Conservation (phyloP, 2,888 invertebrate species). For the Drosophila algonquin region DNA sequence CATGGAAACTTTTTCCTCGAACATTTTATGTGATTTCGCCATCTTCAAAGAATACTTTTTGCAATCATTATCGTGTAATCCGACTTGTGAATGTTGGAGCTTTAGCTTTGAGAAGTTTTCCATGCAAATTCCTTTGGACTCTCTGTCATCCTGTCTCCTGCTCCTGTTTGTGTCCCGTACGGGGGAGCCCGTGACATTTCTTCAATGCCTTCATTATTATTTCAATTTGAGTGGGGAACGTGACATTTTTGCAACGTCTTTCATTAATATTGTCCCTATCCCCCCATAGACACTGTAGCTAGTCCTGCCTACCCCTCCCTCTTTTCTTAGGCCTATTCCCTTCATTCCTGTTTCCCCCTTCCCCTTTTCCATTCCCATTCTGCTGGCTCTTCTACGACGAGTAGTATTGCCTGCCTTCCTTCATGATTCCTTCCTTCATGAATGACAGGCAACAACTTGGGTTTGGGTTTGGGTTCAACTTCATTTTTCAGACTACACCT, state of each 20-base stretch:
- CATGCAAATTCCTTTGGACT: conserved; percentile 43
- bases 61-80: conserved; percentile 26
- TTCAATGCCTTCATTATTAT: conserved; percentile 66
- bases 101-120: conserved; percentile 23
- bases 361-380: conserved; percentile 12
- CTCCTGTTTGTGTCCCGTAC: conserved; percentile 1
- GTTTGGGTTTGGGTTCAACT: conserved; percentile 54
- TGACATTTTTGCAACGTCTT: conserved; percentile 75
- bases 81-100: conserved; percentile 16
- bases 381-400: conserved; percentile 13
- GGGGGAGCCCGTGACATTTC: conserved; percentile 42
- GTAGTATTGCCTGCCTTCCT: conserved; percentile 23
- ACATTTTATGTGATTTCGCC: background rate
- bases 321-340: conserved; percentile 7
- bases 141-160: background rate
- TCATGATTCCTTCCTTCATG: conserved; percentile 29
- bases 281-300: background rate
- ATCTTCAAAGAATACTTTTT: conserved; percentile 1
- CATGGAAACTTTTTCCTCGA: too few species aligned
- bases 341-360: background rate
- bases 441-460: conserved; percentile 54
- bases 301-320: conserved; percentile 6
- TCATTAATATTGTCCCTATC: conserved; percentile 69
- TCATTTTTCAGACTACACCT: conserved; percentile 73
- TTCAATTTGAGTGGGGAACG: conserved; percentile 67